These are phyloP conservation scores for Drosophila atripex DNA, from an alignment of 2,888 invertebrate genomes.

Conservation along the genomic window DNA sequence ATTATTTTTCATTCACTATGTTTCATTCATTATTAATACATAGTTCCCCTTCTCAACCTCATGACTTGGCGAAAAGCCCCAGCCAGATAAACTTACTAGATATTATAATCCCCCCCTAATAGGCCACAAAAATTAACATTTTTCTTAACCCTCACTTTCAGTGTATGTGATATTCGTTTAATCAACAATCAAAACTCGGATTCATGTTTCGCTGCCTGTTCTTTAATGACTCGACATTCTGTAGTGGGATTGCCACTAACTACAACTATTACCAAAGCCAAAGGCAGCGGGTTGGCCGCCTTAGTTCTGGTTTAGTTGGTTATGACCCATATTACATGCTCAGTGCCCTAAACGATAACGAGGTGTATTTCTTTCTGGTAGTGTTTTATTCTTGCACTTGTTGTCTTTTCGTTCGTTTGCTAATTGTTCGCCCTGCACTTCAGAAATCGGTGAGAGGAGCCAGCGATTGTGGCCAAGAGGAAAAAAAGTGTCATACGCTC, in stretches of 20 bases:
- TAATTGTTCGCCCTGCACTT: constrained; percentile 39
- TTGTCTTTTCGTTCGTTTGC: constrained; percentile 21
- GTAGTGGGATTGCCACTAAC: constrained; percentile 10
- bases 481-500: constrained; percentile 48
- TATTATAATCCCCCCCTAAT: neutral
- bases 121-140: constrained; percentile 2
- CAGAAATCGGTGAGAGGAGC: neutral
- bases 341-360: constrained; percentile 48
- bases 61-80: neutral
- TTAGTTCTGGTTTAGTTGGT: constrained; percentile 68
- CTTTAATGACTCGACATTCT: constrained; percentile 62
- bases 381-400: constrained; percentile 31
- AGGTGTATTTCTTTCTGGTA: constrained; percentile 22
- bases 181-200: constrained; percentile 18
- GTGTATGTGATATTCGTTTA: constrained; percentile 32
- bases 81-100: neutral
- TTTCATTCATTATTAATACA: neutral
- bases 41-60: neutral
- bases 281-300: constrained; percentile 10
- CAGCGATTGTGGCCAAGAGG: constrained; percentile 11
- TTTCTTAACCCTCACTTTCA: neutral
- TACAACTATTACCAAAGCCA: constrained; percentile 8
- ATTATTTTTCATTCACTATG: too few relatives aligned
- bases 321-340: constrained; percentile 66
- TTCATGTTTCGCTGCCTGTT: constrained; percentile 27